Conservation (phyloP, 1,140 invertebrate genomes). For the Ips nitidus region DNA sequence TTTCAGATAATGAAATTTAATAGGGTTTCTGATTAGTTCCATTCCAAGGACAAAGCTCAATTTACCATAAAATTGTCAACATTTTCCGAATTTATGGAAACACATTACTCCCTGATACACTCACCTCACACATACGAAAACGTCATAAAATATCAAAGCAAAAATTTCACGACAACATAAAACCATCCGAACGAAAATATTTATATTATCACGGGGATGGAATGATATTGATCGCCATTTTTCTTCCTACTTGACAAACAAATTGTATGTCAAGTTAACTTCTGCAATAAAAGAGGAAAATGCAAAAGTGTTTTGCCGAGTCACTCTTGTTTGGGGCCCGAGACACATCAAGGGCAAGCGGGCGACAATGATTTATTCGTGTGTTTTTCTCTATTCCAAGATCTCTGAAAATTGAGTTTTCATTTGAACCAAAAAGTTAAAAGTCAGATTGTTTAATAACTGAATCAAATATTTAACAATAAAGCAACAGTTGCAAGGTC, state of each 20-base stretch:
- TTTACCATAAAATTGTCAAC: not conserved
- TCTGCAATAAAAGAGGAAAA: conserved; percentile 2
- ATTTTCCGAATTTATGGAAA: too few relatives aligned
- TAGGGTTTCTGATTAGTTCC: too few relatives aligned
- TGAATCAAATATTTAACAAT: too few relatives aligned
- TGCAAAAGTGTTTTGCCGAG: not conserved
- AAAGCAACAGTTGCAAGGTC: too few relatives aligned
- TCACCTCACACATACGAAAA: not conserved
- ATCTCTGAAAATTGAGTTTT: too few relatives aligned
- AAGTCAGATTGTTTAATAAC: too few relatives aligned
- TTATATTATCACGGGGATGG: not conserved
- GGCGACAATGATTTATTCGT: conserved; percentile 6
- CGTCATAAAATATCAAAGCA: not conserved
- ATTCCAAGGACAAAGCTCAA: not conserved
- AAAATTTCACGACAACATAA: not conserved
- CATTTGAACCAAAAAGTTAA: too few relatives aligned
- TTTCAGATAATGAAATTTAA: too few relatives aligned
- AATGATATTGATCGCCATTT: conserved; percentile 9
- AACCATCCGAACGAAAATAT: conserved; percentile 8
- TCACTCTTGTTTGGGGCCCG: conserved; percentile 1
- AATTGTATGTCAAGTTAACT: conserved; percentile 10
- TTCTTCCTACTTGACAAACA: conserved; percentile 5
- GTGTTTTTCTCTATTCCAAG: not conserved
- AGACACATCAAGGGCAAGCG: conserved; percentile 2
- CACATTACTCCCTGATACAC: too few relatives aligned